Evolutionary conservation across 2,888 invertebrate genomes (phyloP), one percentile per base, ranked within the genome.

Genomic region (Pollenia angustigena): DNA sequence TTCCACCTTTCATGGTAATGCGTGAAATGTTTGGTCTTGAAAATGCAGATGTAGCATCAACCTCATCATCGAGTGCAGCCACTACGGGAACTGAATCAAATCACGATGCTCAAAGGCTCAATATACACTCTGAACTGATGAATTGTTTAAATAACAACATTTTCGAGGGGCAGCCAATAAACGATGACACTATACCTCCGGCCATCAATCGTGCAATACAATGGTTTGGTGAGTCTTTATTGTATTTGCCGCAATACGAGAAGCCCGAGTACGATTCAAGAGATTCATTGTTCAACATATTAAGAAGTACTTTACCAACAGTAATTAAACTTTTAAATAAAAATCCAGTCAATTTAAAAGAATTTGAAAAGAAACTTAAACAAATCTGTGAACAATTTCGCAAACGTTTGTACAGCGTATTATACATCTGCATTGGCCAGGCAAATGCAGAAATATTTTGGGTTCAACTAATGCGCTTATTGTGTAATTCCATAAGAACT

Each of bases 171-270:
- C 85, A 85, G 7, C 89, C 91, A 60, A 91, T 93, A 46, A 92
- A 90, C 44, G 91, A 89, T 40, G 90, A 90, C 48, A 91, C 91
- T 42, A 92, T 91, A 85, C 89, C 90, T 12, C 76, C 82, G 14
- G 93, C 92, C 16, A 89, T 93, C 10, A 89, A 90, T 48, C 90
- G 90, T 18, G 92, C 91, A 2, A 86, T 93, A 72, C 89, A 89
- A n/a, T 92, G 92, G 91, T 89, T 93, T 11, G 89, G 85, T 58
- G 90, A 91, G 23, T 89, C 89, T 81, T 88, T 93, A 7, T 81
- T 91, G 62, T 92, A 90, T 88, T 84, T 93, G 88, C 92, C 92
- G 12, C 93, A 92, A 58, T 92, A 92, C 85, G 93, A 93, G 82
- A 89, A 89, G 11, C 90, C 91, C 16, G 91, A 92, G 72, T 93